Evolutionary conservation across 2,888 invertebrate genomes (phyloP), one percentile per base, ranked within the genome.

Genomic region (Lacanobia wlatinum): DNA sequence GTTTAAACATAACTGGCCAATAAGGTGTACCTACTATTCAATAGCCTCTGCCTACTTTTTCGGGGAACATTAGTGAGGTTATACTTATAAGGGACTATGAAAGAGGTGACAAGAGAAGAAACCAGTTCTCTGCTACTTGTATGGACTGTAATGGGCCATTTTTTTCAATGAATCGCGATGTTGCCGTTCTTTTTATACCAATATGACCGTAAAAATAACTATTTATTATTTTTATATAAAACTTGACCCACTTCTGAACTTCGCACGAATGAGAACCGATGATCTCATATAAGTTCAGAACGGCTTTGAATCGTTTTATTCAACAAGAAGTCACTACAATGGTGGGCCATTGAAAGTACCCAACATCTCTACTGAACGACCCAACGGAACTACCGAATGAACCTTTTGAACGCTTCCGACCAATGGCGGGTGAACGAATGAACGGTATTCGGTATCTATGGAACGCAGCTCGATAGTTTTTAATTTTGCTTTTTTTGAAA

Each of bases 391-490:
- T 80, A 82, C 34, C 60, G 74, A 87, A 75, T 75, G 82, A 76
- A 80, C 78, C 71, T 78, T 82, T 83, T 81, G 66, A 87, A 76
- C 58, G 71, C 72, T 71, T 70, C 55, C 58, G 12, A 74, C 65
- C 61, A 77, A 69, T 61, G 61, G 61, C n/a, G 70, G 74, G 63
- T 71, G 81, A 82, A 78, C 61, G 79, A 86, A 77, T 77, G 76
- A 85, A 73, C 58, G 73, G 65, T 64, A 50, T 67, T 70, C 34
- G 71, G 75, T 91, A 90, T 90, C 90, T 88, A 75, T 79, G 82
- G 83, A 86, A 83, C 83, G 86, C 90, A 89, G 86, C 77, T 34
- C n/a, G 50, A 71, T 64, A 64, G 23, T 58, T 48, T 74, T 69
- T 53, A n/a, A 69, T 69, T 58, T 80, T 65, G 50, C 28, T 75